Base-by-base conservation (phyloP, 2,797 vertebrate genomes). In the Tangara arthus region DNA sequence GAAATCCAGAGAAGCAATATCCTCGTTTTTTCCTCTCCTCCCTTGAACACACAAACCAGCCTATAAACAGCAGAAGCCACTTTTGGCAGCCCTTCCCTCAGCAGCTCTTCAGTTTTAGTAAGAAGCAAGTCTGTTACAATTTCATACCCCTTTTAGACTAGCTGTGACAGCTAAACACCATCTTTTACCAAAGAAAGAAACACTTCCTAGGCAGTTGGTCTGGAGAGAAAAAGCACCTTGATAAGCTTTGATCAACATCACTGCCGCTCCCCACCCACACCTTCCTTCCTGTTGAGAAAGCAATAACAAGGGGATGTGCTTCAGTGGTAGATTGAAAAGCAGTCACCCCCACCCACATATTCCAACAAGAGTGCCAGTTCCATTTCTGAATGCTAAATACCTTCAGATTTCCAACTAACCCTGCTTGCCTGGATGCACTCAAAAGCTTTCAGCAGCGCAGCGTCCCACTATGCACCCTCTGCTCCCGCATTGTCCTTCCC, bases 251-350 rank as follows among this genome's bases (percentile, higher is more conserved):
- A 91, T 76, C 55, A 70, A 70, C 57, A 73, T 28, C 17, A 32
- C 35, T 77, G 71, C 34, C 2, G 8, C 39, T 75, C 34, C 84
- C 50, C 79, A 68, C 94, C 91, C 85, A 91, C 93, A 86, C 20
- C 66, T 69, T 72, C 94, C 91, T 88, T 86, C 91, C 81, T 49
- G 59, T 44, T 66, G 77, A 84, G 50, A 60, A 88, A 73, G 82
- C 41, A 85, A 12, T 3, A n/a, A 72, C 79, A 87, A 55, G 53
- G 92, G 41, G 44, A 84, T 59, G 52, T 12, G 13, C 39, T 46
- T 66, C 20, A 68, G 57, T 17, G 44, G 32, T 3, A 87, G 55
- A 64, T 26, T 56, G 15, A 85, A 71, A 85, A 91, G 7, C 34
- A 89, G 55, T 18, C 69, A 46, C 76, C 73, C 76, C 69, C 73